Evolutionary conservation across 2,797 vertebrate species (phyloP), one percentile per base, ranked within the genome.

Genomic region (Propithecus deckenii): DNA sequence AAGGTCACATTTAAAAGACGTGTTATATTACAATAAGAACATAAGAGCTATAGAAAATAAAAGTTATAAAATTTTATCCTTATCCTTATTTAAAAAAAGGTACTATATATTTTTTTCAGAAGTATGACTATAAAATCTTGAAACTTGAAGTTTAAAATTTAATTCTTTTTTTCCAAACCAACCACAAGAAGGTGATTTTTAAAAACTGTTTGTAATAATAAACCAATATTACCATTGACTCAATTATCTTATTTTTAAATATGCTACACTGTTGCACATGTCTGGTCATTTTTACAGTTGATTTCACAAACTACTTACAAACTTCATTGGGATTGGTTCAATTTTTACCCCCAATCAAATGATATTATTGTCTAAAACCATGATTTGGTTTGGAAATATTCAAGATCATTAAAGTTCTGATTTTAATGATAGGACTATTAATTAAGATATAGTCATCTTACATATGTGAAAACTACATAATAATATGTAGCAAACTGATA

Each of bases 211-310:
- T 93, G 75, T 91, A 98, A 98, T 89, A 97, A 96, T 63, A 86
- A 98, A 97, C 83, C 93, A 97, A 92, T 97, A 97, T 84, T 80
- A 97, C 92, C 86, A 97, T 28, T 63, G 78, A 96, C 74, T 95
- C 67, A 96, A 71, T 95, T 81, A 86, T 90, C 52, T 78, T 92
- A 92, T 92, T 98, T 97, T 95, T 50, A 97, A 98, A 94, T 95
- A 95, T 91, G 61, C n/a, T 84, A 89, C 55, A 96, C 8, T 96
- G 76, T 20, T 57, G 8, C 4, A 89, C 18, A 55, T 43, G 55
- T 7, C n/a, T 96, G 88, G 72, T 91, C 97, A 97, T 96, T 97
- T 96, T 61, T 86, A 94, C 13, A 84, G 95, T 91, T 91, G 15
- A 81, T 87, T 89, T 91, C 23, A 88, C 79, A 96, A 98, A 89